phyloP scores from a whole-genome alignment of 1,140 invertebrate species.

The Asobara japonica region DNA sequence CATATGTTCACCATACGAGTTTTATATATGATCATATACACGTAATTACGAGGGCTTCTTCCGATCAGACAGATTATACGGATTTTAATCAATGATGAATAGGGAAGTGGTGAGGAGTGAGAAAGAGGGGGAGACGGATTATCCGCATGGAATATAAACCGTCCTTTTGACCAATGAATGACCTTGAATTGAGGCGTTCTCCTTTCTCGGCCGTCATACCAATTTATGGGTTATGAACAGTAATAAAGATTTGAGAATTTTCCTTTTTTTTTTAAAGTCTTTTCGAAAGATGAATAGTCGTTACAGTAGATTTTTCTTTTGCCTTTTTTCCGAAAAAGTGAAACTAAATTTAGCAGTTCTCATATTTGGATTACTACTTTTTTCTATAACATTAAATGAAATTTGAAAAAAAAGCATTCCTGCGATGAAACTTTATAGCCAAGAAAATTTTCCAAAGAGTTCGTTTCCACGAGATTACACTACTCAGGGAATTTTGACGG shows the following conservation, averaged over 20 bases:
- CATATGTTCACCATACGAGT: not conserved
- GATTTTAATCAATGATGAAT: constrained; percentile 33
- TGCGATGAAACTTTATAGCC: no score
- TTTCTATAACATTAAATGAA: no score
- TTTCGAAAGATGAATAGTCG: no score
- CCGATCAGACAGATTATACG: constrained; percentile 4
- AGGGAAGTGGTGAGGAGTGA: not conserved
- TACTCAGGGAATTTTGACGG: no score
- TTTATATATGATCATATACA: constrained; percentile 30
- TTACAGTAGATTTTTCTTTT: no score
- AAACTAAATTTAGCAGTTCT: no score
- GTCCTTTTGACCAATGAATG: not conserved
- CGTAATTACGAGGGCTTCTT: constrained; percentile 29
- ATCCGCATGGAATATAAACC: constrained; percentile 20
- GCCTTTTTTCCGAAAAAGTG: no score
- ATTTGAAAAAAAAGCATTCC: no score
- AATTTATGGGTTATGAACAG: not conserved
- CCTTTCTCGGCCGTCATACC: not conserved
- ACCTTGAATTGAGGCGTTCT: constrained; percentile 5
- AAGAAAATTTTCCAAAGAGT: no score
- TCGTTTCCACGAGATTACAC: no score
- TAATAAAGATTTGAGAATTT: constrained; percentile 12
- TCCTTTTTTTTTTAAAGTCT: not conserved
- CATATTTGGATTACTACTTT: no score
- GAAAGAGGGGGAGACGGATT: not conserved